phyloP scores from a whole-genome alignment of 2,888 invertebrate species.

The Homarus gammarus region DNA sequence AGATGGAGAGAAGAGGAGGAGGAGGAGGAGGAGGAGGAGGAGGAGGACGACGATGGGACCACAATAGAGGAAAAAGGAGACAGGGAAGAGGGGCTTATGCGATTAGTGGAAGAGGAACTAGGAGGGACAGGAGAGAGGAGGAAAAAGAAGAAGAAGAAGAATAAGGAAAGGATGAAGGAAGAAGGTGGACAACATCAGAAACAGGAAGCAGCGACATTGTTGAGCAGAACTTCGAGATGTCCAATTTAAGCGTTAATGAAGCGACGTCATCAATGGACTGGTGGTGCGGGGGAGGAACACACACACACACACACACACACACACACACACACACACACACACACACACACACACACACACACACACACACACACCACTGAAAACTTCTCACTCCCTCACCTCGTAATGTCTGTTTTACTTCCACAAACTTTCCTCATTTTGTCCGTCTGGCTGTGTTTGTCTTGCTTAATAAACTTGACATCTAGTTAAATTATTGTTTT shows the following conservation, averaged over 20 bases:
- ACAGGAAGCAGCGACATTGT: not conserved
- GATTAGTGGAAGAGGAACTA: not conserved
- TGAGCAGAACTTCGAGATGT: too few species aligned
- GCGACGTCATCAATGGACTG: not conserved
- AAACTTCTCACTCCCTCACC: not conserved
- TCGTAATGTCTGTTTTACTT: not conserved
- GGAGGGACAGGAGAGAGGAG: not conserved
- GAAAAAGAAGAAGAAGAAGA: not conserved
- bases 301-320: too few species aligned
- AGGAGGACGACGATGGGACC: too few species aligned
- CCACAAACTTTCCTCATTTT: conserved; percentile 36
- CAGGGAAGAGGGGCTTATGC: too few species aligned
- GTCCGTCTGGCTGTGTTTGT: conserved; percentile 33
- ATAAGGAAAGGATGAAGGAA: not conserved
- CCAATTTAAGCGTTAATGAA: not conserved
- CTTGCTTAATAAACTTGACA: conserved; percentile 36
- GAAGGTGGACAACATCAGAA: not conserved
- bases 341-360: too few species aligned
- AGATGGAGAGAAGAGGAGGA: not conserved
- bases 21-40: not conserved
- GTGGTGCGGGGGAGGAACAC: not conserved
- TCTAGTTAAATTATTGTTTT: conserved; percentile 24
- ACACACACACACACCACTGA: too few species aligned
- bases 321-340: too few species aligned
- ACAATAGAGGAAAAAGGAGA: too few species aligned